These are phyloP conservation scores for Papilio machaon DNA, from an alignment of 1,140 invertebrate genomes.

Conservation along the genomic window DNA sequence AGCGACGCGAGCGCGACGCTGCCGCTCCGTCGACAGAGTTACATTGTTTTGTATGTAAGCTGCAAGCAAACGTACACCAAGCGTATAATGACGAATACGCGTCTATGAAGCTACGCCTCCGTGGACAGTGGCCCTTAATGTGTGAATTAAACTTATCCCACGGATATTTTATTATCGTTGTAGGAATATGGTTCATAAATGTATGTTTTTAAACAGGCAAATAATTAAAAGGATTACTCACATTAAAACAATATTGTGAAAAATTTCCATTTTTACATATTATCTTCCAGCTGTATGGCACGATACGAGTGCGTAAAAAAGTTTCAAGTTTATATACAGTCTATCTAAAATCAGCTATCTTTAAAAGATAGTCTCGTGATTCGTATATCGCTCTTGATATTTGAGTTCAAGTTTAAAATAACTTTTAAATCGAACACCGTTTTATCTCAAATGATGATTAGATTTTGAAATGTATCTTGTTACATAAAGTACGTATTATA, in stretches of 20 bases:
- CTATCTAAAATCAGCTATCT: not conserved
- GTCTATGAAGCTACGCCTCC: too few relatives aligned
- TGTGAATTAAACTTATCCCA: too few relatives aligned
- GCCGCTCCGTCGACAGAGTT: too few relatives aligned
- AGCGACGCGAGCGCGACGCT: too few relatives aligned
- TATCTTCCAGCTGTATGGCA: not conserved
- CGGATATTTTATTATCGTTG: too few relatives aligned
- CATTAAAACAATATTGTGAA: slow-evolving; percentile 8
- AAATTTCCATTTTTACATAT: slow-evolving; percentile 9
- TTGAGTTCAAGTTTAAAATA: slow-evolving; percentile 3
- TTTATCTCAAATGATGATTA: not conserved
- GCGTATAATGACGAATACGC: too few relatives aligned
- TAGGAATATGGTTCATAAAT: too few relatives aligned
- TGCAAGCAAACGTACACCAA: too few relatives aligned
- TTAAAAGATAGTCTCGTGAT: not conserved
- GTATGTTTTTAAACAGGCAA: not conserved
- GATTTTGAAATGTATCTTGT: not conserved
- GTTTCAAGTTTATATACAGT: slow-evolving; percentile 18
- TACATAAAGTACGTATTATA: not conserved
- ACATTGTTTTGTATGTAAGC: too few relatives aligned
- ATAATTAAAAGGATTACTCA: not conserved
- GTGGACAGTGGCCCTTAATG: too few relatives aligned
- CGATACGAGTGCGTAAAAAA: not conserved
- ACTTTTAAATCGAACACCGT: slow-evolving; percentile 3
- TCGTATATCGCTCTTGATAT: not conserved